phyloP scores from a whole-genome alignment of 2,888 invertebrate genomes.

The Stomorhina lunata region DNA sequence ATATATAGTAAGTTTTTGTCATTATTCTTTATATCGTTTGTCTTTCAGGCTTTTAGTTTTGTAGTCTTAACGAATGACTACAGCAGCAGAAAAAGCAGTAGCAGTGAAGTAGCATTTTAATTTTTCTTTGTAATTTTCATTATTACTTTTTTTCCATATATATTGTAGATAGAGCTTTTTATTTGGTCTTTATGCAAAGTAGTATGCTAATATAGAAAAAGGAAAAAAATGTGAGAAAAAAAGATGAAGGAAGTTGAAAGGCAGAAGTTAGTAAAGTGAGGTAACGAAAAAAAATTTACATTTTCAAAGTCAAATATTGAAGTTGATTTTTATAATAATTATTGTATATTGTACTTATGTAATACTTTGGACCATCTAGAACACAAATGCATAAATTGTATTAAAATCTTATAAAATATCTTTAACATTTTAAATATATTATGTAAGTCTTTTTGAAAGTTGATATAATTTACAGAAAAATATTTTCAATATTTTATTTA shows the following conservation, averaged over 20 bases:
- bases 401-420: too few relatives aligned
- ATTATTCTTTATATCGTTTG: conserved; percentile 37
- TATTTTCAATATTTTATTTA: too few relatives aligned
- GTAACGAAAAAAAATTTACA: too few relatives aligned
- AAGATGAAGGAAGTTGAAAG: conserved; percentile 28
- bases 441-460: too few relatives aligned
- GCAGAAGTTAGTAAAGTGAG: not conserved
- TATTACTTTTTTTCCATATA: conserved; percentile 50
- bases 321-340: too few relatives aligned
- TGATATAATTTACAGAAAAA: too few relatives aligned
- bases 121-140: conserved; percentile 52
- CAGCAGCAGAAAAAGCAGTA: not conserved
- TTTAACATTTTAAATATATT: too few relatives aligned
- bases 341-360: too few relatives aligned
- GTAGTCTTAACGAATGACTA: not conserved
- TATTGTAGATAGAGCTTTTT: conserved; percentile 19
- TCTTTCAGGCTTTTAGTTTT: not conserved
- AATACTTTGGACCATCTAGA: too few relatives aligned
- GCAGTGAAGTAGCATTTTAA: conserved; percentile 34
- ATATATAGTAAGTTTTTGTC: conserved; percentile 44
- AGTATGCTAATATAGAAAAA: conserved; percentile 46
- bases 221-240: conserved; percentile 4
- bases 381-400: too few relatives aligned
- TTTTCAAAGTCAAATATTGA: too few relatives aligned
- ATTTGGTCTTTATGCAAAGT: conserved; percentile 68